Percentiles rank a stretch among this genome's conserved stretches.
phyloP scores from a whole-genome alignment of 2,797 vertebrate species.

The Megaceryle alcyon region DNA sequence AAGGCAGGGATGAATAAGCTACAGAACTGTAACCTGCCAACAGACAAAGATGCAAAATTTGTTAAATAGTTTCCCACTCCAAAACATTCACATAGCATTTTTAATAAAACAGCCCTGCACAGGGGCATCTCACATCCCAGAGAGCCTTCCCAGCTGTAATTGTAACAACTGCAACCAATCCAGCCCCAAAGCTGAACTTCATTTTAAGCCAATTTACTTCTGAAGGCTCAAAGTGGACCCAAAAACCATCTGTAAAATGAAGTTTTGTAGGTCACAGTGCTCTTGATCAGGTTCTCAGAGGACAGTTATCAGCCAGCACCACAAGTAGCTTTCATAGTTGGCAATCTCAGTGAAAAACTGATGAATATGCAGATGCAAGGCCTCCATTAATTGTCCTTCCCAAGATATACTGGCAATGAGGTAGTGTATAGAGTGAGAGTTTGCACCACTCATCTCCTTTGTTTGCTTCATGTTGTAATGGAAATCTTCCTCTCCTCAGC shows the following conservation, averaged over 20 bases:
- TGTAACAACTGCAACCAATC: not conserved
- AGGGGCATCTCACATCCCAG: not conserved
- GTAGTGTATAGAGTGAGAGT: not conserved
- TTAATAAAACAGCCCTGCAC: not conserved
- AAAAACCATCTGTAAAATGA: not conserved
- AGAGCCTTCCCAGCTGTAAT: not conserved
- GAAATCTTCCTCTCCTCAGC: not conserved
- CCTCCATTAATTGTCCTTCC: slow-evolving; percentile 13
- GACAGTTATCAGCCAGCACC: slow-evolving; percentile 1
- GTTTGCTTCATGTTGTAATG: not conserved
- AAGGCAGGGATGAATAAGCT: slow-evolving; percentile 52
- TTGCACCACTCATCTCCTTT: not conserved
- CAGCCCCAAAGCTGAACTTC: not conserved
- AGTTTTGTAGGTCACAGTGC: not conserved
- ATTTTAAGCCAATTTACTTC: not conserved
- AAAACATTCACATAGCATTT: not conserved
- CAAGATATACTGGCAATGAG: not conserved
- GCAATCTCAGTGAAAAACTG: not conserved
- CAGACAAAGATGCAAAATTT: not conserved
- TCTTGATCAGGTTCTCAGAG: not conserved
- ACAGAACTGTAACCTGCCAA: not conserved
- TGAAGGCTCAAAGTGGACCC: not conserved
- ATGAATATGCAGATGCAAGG: not conserved
- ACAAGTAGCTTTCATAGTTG: not conserved
- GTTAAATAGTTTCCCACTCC: not conserved